These are phyloP conservation scores for Andrena marginata DNA, from an alignment of 2,888 invertebrate species.

Conservation along the genomic window DNA sequence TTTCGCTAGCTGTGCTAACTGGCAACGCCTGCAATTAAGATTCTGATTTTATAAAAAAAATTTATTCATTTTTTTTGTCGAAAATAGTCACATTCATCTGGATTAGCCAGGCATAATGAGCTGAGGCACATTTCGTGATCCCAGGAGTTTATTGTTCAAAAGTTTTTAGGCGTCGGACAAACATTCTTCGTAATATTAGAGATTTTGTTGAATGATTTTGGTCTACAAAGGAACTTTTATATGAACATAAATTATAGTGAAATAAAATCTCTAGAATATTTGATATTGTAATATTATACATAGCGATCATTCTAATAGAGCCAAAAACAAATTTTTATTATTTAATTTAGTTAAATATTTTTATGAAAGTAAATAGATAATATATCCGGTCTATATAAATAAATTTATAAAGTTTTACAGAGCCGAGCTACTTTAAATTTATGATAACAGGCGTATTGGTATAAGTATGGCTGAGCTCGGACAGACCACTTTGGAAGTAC, in stretches of 20 bases:
- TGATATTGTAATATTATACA: conserved; percentile 8
- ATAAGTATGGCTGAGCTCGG: background rate
- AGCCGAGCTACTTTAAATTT: conserved; percentile 8
- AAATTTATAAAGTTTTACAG: conserved; percentile 13
- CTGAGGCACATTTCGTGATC: too few relatives aligned
- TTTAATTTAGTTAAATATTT: conserved; percentile 2
- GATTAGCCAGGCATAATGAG: too few relatives aligned
- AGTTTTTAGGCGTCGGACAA: too few relatives aligned
- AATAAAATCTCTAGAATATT: conserved; percentile 6
- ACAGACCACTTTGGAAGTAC: too few relatives aligned
- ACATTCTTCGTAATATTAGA: too few relatives aligned
- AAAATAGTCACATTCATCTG: too few relatives aligned
- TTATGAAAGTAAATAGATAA: conserved; percentile 6
- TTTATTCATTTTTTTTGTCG: background rate
- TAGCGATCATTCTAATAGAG: background rate
- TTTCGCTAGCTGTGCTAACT: background rate
- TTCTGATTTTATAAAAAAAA: conserved; percentile 9
- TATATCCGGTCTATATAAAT: conserved; percentile 1
- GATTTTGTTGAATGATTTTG: conserved; percentile 10
- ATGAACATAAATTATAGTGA: background rate
- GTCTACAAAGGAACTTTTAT: conserved; percentile 4
- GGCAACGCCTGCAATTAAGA: background rate
- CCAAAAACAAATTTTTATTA: background rate
- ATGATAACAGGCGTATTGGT: background rate
- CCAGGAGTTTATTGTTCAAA: too few relatives aligned